Evolutionary conservation across 2,113 vertebrate genomes (phyloP), one percentile per base, ranked within the genome.

Genomic region (Mormyrus lacerda): DNA sequence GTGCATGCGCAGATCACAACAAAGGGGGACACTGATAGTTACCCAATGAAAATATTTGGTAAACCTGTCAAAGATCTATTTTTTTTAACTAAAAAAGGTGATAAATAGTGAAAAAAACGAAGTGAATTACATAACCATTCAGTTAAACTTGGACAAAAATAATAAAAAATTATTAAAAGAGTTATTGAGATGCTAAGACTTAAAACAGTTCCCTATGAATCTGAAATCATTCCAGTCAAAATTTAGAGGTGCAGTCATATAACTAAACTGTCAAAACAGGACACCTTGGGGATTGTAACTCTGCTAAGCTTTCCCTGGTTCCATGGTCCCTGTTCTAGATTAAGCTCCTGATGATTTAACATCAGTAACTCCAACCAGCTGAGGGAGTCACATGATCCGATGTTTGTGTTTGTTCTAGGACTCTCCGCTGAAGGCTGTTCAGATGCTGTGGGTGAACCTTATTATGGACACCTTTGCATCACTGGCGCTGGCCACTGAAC

Each of bases 401-500:
- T 19, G 58, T 79, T 3, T 2, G 0, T 48, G 17, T 1, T 90
- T 9, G 91, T 65, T 55, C 15, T 92, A 99, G 98, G 98, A 99
- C 92, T 99, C 98, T 88, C 98, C 98, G 3, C 94, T 99, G 89
- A 99, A 99, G 94, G 98, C 98, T 0, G 98, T 99, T n/a, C 98
- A 99, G 96, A 99, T 99, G 98, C 91, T 99, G 90, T 99, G 98
- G 98, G 98, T 99, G 82, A 99, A 99, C 92, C 96, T 99, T 27
- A 99, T 99, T 91, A 99, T 99, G 98, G 98, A 99, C 92, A 99
- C 98, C 0, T 99, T 99, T 89, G 98, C 98, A 24, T 99, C 98
- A 0, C 95, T 99, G 92, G 98, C 98, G 0, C 91, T 99, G 95
- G 98, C 98, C 65, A 99, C 98, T 0, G 98, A 99, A 91, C 98